Evolutionary conservation across 1,140 invertebrate genomes (phyloP).

Genomic region (Zaprionus ghesquierei): DNA sequence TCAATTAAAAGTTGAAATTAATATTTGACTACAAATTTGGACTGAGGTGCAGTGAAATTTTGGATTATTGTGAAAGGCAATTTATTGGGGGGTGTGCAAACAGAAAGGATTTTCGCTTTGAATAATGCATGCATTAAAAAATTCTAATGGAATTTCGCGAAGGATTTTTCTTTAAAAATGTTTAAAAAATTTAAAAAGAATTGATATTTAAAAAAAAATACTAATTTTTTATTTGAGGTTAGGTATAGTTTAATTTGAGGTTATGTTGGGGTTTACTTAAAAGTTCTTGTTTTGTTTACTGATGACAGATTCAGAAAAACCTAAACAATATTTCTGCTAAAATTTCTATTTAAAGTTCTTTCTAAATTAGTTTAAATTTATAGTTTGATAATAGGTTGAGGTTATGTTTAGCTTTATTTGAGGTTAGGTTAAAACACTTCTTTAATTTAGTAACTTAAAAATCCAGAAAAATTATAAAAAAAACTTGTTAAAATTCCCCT

Average conservation of each 20-base stretch:
- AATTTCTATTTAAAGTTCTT: too few relatives aligned
- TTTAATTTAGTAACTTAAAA: background rate
- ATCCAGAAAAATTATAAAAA: background rate
- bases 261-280: too few relatives aligned
- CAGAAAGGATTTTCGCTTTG: background rate
- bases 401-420: accelerated
- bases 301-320: too few relatives aligned
- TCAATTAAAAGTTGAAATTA: slow-evolving; percentile 53
- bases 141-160: too few relatives aligned
- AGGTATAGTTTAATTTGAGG: background rate
- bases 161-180: background rate
- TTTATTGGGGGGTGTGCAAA: background rate
- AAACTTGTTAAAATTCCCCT: background rate
- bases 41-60: background rate
- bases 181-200: background rate
- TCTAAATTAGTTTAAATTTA: too few relatives aligned
- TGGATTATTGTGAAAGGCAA: background rate
- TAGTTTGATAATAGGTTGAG: too few relatives aligned
- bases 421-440: background rate
- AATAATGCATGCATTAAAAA: too few relatives aligned
- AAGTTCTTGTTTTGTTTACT: too few relatives aligned
- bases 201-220: too few relatives aligned
- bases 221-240: too few relatives aligned
- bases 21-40: slow-evolving; percentile 17
- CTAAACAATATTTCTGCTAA: too few relatives aligned